Percentiles rank a stretch among this genome's conserved stretches.
phyloP scores from a whole-genome alignment of 2,888 invertebrate genomes.

The Globia sparganii region DNA sequence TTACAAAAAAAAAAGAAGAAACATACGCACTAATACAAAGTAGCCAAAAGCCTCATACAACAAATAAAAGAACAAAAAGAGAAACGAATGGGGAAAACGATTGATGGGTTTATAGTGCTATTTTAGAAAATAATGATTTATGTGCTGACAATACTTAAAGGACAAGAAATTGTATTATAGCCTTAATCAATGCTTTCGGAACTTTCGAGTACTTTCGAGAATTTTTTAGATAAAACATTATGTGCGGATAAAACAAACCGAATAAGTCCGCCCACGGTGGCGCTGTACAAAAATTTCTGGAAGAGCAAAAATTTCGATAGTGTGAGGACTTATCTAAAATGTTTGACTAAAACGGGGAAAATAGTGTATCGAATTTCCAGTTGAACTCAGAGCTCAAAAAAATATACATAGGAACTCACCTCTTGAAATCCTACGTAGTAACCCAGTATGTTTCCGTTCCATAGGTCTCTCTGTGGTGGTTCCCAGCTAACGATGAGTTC shows the following conservation, averaged over 20 bases:
- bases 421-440: slow-evolving; percentile 96
- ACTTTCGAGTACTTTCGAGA: not conserved
- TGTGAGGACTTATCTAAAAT: not conserved
- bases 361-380: not conserved
- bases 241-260: not conserved
- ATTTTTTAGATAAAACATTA: not conserved
- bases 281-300: too few relatives aligned
- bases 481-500: slow-evolving; percentile 96
- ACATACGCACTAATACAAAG: not conserved
- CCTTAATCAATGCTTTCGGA: not conserved
- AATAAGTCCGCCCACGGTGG: not conserved
- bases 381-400: not conserved
- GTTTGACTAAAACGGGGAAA: not conserved
- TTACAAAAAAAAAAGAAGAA: not conserved
- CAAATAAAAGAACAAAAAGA: not conserved
- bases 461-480: slow-evolving; percentile 95
- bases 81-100: not conserved
- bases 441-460: slow-evolving; percentile 96
- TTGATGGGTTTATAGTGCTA: not conserved
- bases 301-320: not conserved
- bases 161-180: not conserved
- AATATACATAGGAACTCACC: slow-evolving; percentile 74
- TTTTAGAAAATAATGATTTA: not conserved
- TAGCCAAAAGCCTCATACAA: too few relatives aligned
- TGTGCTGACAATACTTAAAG: not conserved